phyloP scores from a whole-genome alignment of 2,797 vertebrate genomes.

The Hoplostethus atlanticus region DNA sequence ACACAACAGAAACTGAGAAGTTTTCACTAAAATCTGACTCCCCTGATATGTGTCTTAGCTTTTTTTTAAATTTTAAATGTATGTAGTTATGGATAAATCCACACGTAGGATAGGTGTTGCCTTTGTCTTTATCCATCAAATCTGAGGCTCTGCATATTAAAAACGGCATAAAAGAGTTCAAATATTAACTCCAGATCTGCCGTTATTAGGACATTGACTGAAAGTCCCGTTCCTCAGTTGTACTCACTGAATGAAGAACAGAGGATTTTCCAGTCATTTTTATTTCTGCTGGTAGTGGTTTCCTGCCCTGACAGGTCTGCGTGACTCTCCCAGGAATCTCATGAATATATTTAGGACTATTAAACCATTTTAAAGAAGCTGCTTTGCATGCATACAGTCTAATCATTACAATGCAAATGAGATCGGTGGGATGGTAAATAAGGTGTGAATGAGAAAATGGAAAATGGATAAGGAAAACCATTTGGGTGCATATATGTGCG shows the following conservation, averaged over 20 bases:
- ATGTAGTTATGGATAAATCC: not conserved
- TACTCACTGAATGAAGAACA: slow-evolving; percentile 13
- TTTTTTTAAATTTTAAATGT: too few species aligned
- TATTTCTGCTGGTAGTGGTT: slow-evolving; percentile 33
- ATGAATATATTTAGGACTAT: slow-evolving; percentile 80
- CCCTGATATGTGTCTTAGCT: too few species aligned
- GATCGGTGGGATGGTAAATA: slow-evolving; percentile 75
- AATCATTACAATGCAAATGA: slow-evolving; percentile 81
- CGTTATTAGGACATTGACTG: not conserved
- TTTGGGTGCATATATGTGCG: slow-evolving; percentile 61
- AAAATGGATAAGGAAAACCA: slow-evolving; percentile 68
- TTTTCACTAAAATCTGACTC: not conserved
- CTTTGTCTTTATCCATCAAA: not conserved
- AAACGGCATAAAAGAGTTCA: not conserved
- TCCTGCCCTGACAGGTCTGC: slow-evolving; percentile 61
- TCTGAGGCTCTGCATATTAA: slow-evolving; percentile 3
- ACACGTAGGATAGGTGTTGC: not conserved
- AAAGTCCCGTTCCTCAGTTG: slow-evolving; percentile 22
- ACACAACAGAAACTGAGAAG: not conserved
- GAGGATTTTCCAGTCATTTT: slow-evolving; percentile 43
- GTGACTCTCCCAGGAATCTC: slow-evolving; percentile 70
- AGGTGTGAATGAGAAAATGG: slow-evolving; percentile 73
- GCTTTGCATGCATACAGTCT: slow-evolving; percentile 73
- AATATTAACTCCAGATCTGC: not conserved
- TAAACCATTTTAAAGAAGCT: slow-evolving; percentile 73